Evolutionary conservation across 2,113 vertebrate species (phyloP).

Genomic region (Cyprinus carpio): DNA sequence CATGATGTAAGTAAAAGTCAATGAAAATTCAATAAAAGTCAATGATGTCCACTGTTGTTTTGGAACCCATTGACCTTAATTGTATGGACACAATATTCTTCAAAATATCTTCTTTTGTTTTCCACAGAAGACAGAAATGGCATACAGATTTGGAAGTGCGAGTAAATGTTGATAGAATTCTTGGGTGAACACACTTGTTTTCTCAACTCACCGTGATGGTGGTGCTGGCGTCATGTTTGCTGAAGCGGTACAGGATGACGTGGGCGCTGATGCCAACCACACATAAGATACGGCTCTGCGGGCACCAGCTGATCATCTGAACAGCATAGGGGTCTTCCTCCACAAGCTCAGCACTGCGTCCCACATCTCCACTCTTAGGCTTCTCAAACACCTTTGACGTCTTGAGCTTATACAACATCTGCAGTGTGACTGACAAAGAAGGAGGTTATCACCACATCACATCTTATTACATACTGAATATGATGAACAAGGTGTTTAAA

Average conservation of each 20-base stretch:
- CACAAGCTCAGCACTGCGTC: slow-evolving; percentile 82
- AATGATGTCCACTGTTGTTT: background rate
- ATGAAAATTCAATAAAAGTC: background rate
- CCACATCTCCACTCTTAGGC: slow-evolving; percentile 81
- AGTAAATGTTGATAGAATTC: too few species aligned
- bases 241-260: slow-evolving; percentile 93
- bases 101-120: background rate
- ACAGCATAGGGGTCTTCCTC: slow-evolving; percentile 96
- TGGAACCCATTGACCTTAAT: background rate
- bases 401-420: slow-evolving; percentile 98
- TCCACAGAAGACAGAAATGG: background rate
- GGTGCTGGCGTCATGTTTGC: slow-evolving; percentile 90
- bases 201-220: slow-evolving; percentile 87
- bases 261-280: slow-evolving; percentile 94
- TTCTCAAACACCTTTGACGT: slow-evolving; percentile 98
- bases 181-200: too few species aligned
- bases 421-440: slow-evolving; percentile 84
- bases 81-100: background rate
- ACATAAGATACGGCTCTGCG: slow-evolving; percentile 94
- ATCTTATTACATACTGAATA: background rate
- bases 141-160: background rate
- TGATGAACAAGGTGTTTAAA: background rate
- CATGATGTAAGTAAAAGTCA: too few species aligned
- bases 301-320: slow-evolving; percentile 97
- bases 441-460: slow-evolving; percentile 1